Conservation (phyloP, 2,113 vertebrate species). For the Pseudolaguvia tuberculata region DNA sequence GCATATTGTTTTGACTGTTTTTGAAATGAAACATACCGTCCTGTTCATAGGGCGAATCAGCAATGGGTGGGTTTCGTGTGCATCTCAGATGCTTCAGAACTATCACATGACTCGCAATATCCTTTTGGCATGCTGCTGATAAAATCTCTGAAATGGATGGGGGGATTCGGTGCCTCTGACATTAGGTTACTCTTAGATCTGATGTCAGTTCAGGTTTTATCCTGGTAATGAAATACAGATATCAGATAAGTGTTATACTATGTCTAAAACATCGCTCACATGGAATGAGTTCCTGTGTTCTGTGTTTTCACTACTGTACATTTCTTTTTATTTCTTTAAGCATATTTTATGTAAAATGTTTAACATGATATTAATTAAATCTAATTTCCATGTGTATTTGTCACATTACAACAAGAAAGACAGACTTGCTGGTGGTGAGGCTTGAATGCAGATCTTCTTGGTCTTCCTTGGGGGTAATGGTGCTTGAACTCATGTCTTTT, state of each 20-base stretch:
- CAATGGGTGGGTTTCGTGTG: background rate
- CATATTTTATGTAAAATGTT: background rate
- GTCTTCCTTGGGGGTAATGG: no score
- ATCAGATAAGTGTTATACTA: conserved; percentile 1
- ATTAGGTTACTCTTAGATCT: background rate
- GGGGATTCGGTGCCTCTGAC: background rate
- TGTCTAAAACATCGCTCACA: background rate
- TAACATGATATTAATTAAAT: no score
- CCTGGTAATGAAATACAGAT: conserved; percentile 7
- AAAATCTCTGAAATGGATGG: conserved; percentile 9
- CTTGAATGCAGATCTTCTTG: no score
- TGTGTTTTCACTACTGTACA: background rate
- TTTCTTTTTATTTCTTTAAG: no score
- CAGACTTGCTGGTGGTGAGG: no score
- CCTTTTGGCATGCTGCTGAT: conserved; percentile 14
- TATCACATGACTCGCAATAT: conserved; percentile 20
- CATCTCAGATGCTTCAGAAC: background rate
- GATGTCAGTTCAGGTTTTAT: conserved; percentile 7
- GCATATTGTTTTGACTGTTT: background rate
- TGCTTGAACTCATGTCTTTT: no score
- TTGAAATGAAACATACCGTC: conserved; percentile 3
- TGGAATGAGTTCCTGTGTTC: background rate
- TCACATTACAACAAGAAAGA: no score
- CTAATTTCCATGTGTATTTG: background rate
- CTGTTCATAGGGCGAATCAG: conserved; percentile 1